phyloP scores from a whole-genome alignment of 2,113 vertebrate genomes.

The Eupsittula cactorum region DNA sequence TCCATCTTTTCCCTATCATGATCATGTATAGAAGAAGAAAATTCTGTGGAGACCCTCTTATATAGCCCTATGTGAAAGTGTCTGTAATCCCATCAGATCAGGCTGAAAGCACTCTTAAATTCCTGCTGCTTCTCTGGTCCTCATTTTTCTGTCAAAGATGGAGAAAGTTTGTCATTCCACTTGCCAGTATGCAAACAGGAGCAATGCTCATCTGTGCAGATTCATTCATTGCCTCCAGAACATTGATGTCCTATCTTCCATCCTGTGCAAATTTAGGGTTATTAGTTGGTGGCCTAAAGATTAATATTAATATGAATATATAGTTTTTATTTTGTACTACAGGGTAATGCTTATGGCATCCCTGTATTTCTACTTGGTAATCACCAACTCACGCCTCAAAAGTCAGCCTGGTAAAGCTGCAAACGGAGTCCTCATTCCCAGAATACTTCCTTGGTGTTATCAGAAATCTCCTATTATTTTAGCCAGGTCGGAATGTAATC shows the following conservation, averaged over 20 bases:
- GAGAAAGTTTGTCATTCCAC: not conserved
- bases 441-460: not conserved
- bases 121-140: not conserved
- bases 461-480: not conserved
- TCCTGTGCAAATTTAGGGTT: not conserved
- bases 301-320: not conserved
- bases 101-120: not conserved
- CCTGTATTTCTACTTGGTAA: not conserved
- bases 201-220: not conserved
- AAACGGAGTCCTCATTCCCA: not conserved
- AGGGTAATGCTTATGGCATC: not conserved
- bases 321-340: not conserved
- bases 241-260: not conserved
- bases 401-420: not conserved
- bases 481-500: not conserved
- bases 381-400: not conserved
- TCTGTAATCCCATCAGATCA: not conserved
- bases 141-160: not conserved
- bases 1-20: not conserved
- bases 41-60: not conserved
- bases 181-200: not conserved
- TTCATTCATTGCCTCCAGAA: not conserved
- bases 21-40: not conserved
- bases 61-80: not conserved
- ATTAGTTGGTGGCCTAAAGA: not conserved